Evolutionary conservation across 1,140 invertebrate species (phyloP).

Genomic region (Aphaenogaster ashmeadi): DNA sequence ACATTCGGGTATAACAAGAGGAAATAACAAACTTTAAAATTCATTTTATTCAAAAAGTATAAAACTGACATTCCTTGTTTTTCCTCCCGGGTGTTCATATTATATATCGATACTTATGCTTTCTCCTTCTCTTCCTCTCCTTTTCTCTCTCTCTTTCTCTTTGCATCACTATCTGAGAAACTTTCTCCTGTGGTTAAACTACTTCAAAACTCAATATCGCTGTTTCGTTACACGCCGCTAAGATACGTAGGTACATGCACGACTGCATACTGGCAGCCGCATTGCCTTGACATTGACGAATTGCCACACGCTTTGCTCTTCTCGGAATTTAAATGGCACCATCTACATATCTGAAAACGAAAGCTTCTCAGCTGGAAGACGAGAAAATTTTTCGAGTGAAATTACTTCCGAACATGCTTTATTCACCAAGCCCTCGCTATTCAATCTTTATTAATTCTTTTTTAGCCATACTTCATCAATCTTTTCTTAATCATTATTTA

Average conservation of each 20-base stretch:
- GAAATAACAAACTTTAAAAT: too few species aligned
- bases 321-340: slow-evolving; percentile 54
- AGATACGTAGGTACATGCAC: slow-evolving; percentile 25
- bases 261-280: slow-evolving; percentile 39
- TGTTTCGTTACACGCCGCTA: slow-evolving; percentile 54
- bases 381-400: slow-evolving; percentile 41
- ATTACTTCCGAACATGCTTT: slow-evolving; percentile 26
- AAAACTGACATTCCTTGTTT: too few species aligned
- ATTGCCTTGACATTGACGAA: slow-evolving; percentile 62
- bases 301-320: slow-evolving; percentile 43
- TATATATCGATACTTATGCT: neutral
- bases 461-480: neutral
- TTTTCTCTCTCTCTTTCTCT: neutral
- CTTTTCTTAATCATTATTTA: slow-evolving; percentile 16
- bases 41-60: too few species aligned
- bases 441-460: slow-evolving; percentile 37
- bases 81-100: neutral
- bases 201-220: slow-evolving; percentile 55
- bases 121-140: neutral
- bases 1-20: too few species aligned
- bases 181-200: slow-evolving; percentile 47
- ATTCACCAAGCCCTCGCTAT: neutral
- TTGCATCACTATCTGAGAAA: slow-evolving; percentile 46
- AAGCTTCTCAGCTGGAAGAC: slow-evolving; percentile 15
- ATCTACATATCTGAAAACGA: slow-evolving; percentile 40